Evolutionary conservation across 2,797 vertebrate genomes (phyloP).

Genomic region (Pseudochaenichthys georgianus): DNA sequence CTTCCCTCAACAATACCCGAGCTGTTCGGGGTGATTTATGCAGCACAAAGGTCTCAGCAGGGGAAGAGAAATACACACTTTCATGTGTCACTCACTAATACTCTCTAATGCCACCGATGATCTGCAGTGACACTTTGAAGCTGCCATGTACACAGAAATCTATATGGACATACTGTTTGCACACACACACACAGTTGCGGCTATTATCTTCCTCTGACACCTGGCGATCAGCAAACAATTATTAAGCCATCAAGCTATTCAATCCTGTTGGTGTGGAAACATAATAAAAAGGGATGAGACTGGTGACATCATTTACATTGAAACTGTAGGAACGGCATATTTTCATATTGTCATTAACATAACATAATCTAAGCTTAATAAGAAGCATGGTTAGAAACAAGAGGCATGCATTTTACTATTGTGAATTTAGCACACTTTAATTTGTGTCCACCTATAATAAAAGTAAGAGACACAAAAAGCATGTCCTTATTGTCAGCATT

Average conservation of each 20-base stretch:
- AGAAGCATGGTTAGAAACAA: not conserved
- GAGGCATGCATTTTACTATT: not conserved
- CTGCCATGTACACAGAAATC: slow-evolving; percentile 12
- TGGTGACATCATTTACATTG: not conserved
- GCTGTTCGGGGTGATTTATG: slow-evolving; percentile 70
- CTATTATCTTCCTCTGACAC: slow-evolving; percentile 53
- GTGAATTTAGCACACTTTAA: not conserved
- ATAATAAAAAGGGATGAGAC: slow-evolving; percentile 26
- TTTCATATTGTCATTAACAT: not conserved
- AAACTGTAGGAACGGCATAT: not conserved
- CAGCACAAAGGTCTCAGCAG: slow-evolving; percentile 59
- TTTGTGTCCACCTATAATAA: slow-evolving; percentile 13
- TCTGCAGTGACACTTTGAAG: not conserved
- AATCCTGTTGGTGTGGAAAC: slow-evolving; percentile 50
- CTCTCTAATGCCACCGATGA: not conserved
- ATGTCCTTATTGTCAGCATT: slow-evolving; percentile 28
- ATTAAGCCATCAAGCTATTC: slow-evolving; percentile 51
- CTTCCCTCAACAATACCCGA: slow-evolving; percentile 68
- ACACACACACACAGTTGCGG: not conserved
- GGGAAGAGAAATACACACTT: slow-evolving; percentile 48
- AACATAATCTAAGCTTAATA: not conserved
- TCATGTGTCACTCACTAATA: slow-evolving; percentile 57
- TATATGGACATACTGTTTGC: not conserved
- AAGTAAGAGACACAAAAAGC: slow-evolving; percentile 36
- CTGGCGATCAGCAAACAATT: slow-evolving; percentile 72